These are phyloP conservation scores for Pimephales promelas DNA, from an alignment of 2,113 vertebrate species.

Conservation along the genomic window DNA sequence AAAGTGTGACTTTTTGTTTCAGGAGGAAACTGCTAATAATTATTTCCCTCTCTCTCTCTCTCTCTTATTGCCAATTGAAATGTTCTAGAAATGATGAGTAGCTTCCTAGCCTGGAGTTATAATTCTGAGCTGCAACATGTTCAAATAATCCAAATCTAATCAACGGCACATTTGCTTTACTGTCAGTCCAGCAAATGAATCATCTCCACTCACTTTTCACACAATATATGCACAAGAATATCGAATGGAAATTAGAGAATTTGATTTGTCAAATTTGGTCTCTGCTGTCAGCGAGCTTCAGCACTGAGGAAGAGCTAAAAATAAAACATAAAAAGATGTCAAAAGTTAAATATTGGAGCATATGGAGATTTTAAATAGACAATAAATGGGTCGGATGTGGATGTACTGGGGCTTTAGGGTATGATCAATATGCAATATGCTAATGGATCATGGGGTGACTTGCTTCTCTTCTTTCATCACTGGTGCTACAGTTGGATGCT, in stretches of 20 bases:
- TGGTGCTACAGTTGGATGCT: constrained; percentile 50
- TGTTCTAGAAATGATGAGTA: constrained; percentile 40
- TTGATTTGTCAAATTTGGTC: not conserved
- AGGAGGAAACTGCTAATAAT: constrained; percentile 45
- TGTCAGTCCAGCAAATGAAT: constrained; percentile 1
- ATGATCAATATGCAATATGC: constrained; percentile 68
- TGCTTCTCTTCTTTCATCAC: constrained; percentile 39
- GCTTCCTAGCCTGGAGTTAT: constrained; percentile 31
- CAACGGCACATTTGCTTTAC: constrained; percentile 23
- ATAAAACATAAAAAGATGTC: not conserved
- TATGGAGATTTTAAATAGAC: constrained; percentile 42
- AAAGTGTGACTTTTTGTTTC: constrained; percentile 14
- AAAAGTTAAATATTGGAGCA: constrained; percentile 5
- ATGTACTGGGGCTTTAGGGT: constrained; percentile 60
- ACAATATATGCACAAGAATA: not conserved
- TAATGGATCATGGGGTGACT: constrained; percentile 65
- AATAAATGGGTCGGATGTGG: constrained; percentile 57
- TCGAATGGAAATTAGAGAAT: not conserved
- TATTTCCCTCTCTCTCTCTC: constrained; percentile 29
- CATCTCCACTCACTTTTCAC: constrained; percentile 20
- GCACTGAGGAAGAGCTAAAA: not conserved
- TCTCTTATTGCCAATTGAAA: constrained; percentile 17
- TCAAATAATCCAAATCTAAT: constrained; percentile 47
- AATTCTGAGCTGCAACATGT: constrained; percentile 9
- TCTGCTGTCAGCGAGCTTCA: not conserved